Evolutionary conservation across 2,888 invertebrate species (phyloP), one percentile per base, ranked within the genome.

Genomic region (Zaprionus obscuricornis): DNA sequence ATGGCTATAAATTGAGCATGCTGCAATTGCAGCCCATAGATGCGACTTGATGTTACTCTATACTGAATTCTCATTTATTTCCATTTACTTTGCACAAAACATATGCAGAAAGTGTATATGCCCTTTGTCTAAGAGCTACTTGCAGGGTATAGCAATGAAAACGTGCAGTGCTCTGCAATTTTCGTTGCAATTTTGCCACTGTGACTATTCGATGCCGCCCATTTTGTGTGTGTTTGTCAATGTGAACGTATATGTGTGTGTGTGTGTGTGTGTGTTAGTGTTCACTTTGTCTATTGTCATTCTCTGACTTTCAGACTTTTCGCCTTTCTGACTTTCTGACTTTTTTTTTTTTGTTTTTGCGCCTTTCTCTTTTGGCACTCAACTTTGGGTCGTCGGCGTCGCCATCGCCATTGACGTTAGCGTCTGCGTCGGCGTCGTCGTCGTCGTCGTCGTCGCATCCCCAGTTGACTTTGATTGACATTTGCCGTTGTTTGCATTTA

Each of bases 301-400:
- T 64, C 69, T 58, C 51, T 46, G 47, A 26, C 43, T 45, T 11
- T 20, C 37, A 6, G 29, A 27, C 31, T 50, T 50, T 50, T 11
- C 5, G 39, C 50, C 6, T 17, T 22, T 49, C 40, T 11, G 26
- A 24, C 18, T 56, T 49, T 18, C 8, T 39, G 36, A 22, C 56
- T 43, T 47, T 6, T 13, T 6, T 22, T 10, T 13, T 31, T 11
- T 8, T 13, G 11, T 2, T 14, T 3, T 31, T 11, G 36, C 26
- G 78, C 74, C 77, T 79, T 74, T 77, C 81, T 77, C 74, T 77
- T 76, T 76, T 74, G 65, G 63, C 77, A 77, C 74, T 77, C 67
- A 55, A 58, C 51, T 52, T n/a, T 58, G 63, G 60, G 5, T 29
- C 17, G 40, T 2, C 43, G 27, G 10, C 18, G 33, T 18, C 14